Evolutionary conservation across 2,888 invertebrate species (phyloP), one percentile per base, ranked within the genome.

Genomic region (Biston stratarius): DNA sequence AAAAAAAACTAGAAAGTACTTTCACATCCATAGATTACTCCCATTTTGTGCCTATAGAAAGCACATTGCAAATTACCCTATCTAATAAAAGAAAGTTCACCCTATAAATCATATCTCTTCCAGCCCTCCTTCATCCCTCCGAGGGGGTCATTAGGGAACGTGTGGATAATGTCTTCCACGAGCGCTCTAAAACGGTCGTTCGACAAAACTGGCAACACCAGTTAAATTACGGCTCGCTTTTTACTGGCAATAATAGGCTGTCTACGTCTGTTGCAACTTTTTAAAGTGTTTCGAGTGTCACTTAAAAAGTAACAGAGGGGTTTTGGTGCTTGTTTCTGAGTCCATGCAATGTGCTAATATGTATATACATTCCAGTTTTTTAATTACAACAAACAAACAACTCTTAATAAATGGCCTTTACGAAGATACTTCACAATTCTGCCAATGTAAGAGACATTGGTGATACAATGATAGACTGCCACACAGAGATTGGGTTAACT

Each of bases 91-190:
- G 61, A 61, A 64, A 58, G 45, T 58, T n/a, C 15, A 6, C 36
- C 69, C 71, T 65, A 75, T 78, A 74, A 75, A 76, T 78, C 77
- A 73, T 67, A 77, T 76, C 71, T 71, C 73, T 76, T 72, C 70
- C 75, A 72, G 73, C 71, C 72, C 69, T 74, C 71, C 69, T 72
- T 69, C 69, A 67, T 74, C 76, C 74, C 59, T 40, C 45, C 45
- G n/a, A 49, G 80, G 82, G 83, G 83, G 87, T 86, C 87, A 84
- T 89, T 89, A 89, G 77, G 74, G 77, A 85, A 86, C 86, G 85
- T 87, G 88, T 84, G 85, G 86, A 82, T 89, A 88, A 89, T 89
- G 86, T 82, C 81, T 82, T 78, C 74, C 76, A 75, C 74, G 73
- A 81, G 78, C 78, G 77, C 77, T 81, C 69, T 64, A 69, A 75